Base-by-base conservation (phyloP, 2,797 vertebrate species). In the Acipenser transmontanus region DNA sequence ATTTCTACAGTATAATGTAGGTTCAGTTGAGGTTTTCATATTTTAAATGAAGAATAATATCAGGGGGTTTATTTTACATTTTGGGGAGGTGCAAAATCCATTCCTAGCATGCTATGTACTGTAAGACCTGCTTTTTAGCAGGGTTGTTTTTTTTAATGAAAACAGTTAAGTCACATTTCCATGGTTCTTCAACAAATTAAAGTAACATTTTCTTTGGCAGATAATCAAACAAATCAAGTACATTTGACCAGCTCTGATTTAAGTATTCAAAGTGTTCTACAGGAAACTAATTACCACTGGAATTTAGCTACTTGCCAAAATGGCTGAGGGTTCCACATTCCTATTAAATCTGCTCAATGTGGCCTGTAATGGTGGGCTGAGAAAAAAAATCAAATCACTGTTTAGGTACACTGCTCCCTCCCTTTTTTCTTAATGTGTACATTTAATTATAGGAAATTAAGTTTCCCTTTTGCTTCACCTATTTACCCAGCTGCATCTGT, bases 261-360 rank as follows among this genome's bases (percentile, higher is more conserved):
- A 89, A 88, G 90, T 87, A 85, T 92, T 93, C 90, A 93, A 92
- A 84, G 78, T 67, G 78, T 84, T 92, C 93, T 91, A 90, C 93
- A 95, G 96, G 96, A 98, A 97, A 91, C 91, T 91, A 92, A 95
- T 97, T 94, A 93, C 86, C 79, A 72, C 72, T 90, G 93, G 93
- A 95, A 97, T 95, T 92, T 69, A 68, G 79, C 84, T 73, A 76
- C 85, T 85, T 90, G 89, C 91, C 85, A 91, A 88, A 78, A 84
- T 72, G 77, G 81, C 89, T 88, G 86, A 92, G 91, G 86, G 86
- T 89, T 82, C 91, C 87, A 90, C 81, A 6, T 91, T 91, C 88
- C 87, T 90, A 85, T 86, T 86, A 84, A 83, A 86, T 80, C 79
- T 82, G 65, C 63, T 68, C 61, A 67, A 64, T 63, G 56, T 59